phyloP scores from a whole-genome alignment of 2,113 vertebrate genomes.

The Rostratula benghalensis region DNA sequence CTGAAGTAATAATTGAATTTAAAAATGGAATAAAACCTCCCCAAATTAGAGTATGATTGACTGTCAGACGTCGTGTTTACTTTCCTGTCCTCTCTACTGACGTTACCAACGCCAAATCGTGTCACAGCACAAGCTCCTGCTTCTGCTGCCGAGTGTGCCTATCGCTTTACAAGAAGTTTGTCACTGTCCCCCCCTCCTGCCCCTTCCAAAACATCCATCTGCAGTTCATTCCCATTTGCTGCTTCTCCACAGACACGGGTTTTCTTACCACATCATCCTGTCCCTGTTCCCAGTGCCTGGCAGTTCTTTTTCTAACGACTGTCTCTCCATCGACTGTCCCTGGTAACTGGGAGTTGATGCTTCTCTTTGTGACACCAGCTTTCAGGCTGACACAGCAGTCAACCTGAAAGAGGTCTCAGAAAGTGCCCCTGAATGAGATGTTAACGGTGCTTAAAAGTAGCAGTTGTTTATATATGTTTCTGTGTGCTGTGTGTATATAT shows the following conservation, averaged over 20 bases:
- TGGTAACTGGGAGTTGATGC: not conserved
- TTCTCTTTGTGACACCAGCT: not conserved
- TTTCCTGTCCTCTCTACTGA: not conserved
- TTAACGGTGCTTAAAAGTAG: not conserved
- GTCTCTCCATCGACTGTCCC: fast-evolving
- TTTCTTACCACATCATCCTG: not conserved
- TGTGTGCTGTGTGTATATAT: not conserved
- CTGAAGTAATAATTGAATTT: not conserved
- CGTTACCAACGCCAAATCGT: not conserved
- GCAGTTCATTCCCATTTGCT: no score
- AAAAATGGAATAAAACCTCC: not conserved
- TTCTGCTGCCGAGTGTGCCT: no score
- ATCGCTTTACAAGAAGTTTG: no score
- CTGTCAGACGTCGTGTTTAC: not conserved
- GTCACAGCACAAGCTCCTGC: not conserved
- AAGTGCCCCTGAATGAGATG: not conserved
- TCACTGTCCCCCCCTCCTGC: no score
- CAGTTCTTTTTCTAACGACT: not conserved
- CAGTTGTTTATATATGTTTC: not conserved
- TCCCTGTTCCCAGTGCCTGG: not conserved
- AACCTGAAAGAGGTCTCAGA: not conserved
- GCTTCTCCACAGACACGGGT: not conserved
- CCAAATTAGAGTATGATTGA: not conserved
- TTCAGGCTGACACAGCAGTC: fast-evolving
- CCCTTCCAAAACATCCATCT: no score